Evolutionary conservation across 1,140 invertebrate genomes (phyloP).

Genomic region (Campoletis sonorensis): DNA sequence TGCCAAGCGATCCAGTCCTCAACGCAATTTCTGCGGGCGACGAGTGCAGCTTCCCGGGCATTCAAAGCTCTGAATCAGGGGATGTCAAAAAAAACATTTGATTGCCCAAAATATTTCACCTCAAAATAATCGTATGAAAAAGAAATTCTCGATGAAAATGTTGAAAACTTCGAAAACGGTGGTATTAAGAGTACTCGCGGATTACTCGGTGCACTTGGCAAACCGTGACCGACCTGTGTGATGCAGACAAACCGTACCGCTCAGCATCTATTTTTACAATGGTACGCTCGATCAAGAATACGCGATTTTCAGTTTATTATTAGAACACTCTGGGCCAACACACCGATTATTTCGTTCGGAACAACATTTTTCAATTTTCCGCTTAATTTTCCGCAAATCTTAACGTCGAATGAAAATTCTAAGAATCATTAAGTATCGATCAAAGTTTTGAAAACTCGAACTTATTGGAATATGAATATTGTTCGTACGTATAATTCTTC

Average conservation of each 20-base stretch:
- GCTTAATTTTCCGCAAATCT: background rate
- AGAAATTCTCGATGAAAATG: background rate
- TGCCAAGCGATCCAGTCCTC: slow-evolving; percentile 76
- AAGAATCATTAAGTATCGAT: no score
- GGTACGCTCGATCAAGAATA: slow-evolving; percentile 65
- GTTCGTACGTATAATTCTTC: no score
- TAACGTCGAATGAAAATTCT: background rate
- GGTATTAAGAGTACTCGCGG: slow-evolving; percentile 2
- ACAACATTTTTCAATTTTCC: slow-evolving; percentile 41
- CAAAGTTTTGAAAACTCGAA: no score
- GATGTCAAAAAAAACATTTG: background rate
- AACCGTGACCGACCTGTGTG: slow-evolving; percentile 37
- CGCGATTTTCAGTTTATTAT: slow-evolving; percentile 69
- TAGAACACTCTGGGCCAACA: slow-evolving; percentile 60
- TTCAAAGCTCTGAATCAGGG: slow-evolving; percentile 66
- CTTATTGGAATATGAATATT: no score
- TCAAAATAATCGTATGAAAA: background rate
- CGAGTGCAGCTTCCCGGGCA: slow-evolving; percentile 71
- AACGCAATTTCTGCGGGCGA: slow-evolving; percentile 72
- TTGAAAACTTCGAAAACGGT: background rate
- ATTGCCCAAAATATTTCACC: background rate
- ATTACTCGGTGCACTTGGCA: slow-evolving; percentile 31
- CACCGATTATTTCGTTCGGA: slow-evolving; percentile 44
- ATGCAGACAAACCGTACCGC: slow-evolving; percentile 56
- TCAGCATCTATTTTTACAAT: slow-evolving; percentile 72